Evolutionary conservation across 2,113 vertebrate genomes (phyloP).

Genomic region (Mirounga angustirostris): DNA sequence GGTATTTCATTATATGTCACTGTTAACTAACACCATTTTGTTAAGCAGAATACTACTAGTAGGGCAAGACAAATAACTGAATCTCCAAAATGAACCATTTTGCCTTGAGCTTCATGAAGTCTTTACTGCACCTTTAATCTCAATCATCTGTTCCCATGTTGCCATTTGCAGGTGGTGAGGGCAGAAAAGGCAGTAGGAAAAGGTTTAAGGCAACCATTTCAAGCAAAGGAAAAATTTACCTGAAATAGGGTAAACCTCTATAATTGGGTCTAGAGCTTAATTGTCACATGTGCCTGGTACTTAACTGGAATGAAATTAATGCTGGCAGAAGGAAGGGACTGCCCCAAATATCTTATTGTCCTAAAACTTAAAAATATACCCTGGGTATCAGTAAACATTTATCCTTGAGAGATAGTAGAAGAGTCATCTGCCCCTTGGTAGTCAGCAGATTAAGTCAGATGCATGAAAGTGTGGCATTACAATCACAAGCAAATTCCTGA

Average conservation of each 20-base stretch:
- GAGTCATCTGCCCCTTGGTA: not conserved
- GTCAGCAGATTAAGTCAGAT: constrained; percentile 28
- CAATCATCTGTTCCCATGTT: not conserved
- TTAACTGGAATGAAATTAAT: not conserved
- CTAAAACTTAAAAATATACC: constrained; percentile 12
- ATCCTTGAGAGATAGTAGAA: not conserved
- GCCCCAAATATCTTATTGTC: not conserved
- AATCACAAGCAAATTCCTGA: constrained; percentile 43
- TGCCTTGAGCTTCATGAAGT: not conserved
- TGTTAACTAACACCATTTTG: not conserved
- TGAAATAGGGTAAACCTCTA: constrained; percentile 5
- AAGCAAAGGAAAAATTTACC: constrained; percentile 15
- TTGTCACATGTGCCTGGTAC: not conserved
- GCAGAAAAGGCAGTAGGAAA: constrained; percentile 24
- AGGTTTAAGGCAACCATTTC: not conserved
- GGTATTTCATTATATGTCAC: not conserved
- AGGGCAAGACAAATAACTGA: not conserved
- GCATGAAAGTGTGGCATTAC: constrained; percentile 23
- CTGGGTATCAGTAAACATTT: not conserved
- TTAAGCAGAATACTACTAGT: constrained; percentile 1
- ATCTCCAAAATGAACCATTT: constrained; percentile 9
- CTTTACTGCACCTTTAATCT: not conserved
- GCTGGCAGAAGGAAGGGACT: not conserved
- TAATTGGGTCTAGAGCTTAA: not conserved
- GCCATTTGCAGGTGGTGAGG: not conserved